These are phyloP conservation scores for Caenorhabditis tropicalis DNA, from an alignment of 1,140 invertebrate species.

Conservation along the genomic window DNA sequence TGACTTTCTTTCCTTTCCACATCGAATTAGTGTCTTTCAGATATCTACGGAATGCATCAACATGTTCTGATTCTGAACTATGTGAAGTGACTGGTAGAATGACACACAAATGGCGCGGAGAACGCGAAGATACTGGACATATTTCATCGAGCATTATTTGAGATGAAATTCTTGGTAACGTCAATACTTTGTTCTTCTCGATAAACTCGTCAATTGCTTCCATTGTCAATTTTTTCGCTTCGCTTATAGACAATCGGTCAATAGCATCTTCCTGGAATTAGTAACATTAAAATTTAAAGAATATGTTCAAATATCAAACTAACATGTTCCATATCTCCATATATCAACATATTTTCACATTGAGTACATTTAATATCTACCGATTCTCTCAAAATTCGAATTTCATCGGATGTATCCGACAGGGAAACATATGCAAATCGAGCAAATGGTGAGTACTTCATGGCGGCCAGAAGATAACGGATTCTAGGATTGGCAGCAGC, in stretches of 20 bases:
- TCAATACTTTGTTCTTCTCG: constrained; percentile 62
- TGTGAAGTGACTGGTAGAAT: constrained; percentile 62
- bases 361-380: constrained; percentile 60
- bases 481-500: constrained; percentile 61
- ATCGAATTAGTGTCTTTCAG: constrained; percentile 39
- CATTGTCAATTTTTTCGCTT: constrained; percentile 56
- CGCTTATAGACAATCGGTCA: constrained; percentile 51
- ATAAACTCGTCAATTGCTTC: constrained; percentile 60
- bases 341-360: constrained; percentile 67
- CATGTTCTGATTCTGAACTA: constrained; percentile 52
- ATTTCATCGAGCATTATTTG: constrained; percentile 62
- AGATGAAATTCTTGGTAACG: constrained; percentile 64
- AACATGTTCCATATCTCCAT: constrained; percentile 67
- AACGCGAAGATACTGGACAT: constrained; percentile 64
- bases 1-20: constrained; percentile 44
- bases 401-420: constrained; percentile 18
- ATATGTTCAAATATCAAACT: not conserved
- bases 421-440: constrained; percentile 67
- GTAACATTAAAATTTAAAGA: too few relatives aligned
- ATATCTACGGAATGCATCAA: constrained; percentile 57
- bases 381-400: constrained; percentile 56
- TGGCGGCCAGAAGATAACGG: constrained; percentile 65
- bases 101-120: constrained; percentile 61
- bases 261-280: constrained; percentile 56
- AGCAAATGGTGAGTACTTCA: constrained; percentile 67